phyloP scores from a whole-genome alignment of 2,113 vertebrate species.

The Callospermophilus lateralis region DNA sequence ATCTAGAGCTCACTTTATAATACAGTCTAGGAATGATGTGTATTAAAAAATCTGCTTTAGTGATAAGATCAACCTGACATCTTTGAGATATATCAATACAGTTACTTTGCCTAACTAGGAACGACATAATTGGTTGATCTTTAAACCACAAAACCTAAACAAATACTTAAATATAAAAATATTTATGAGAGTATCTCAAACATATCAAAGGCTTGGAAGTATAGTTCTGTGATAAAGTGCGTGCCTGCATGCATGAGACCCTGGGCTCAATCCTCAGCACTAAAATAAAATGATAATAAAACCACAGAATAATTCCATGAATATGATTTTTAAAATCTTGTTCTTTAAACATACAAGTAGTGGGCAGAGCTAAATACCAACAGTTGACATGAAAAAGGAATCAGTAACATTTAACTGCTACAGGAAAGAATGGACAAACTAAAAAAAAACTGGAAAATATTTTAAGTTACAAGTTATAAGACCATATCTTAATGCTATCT shows the following conservation, averaged over 20 bases:
- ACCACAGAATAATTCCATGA: conserved; percentile 6
- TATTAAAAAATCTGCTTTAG: neutral
- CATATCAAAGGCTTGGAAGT: no score
- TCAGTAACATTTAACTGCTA: neutral
- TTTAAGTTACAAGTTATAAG: conserved; percentile 14
- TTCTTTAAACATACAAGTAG: conserved; percentile 28
- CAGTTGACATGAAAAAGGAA: neutral
- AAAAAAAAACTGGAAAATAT: conserved; percentile 25
- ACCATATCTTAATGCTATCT: neutral
- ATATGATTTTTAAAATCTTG: neutral
- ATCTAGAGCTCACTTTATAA: neutral
- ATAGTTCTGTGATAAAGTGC: no score
- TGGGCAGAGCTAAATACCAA: conserved; percentile 4
- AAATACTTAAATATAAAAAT: conserved; percentile 7
- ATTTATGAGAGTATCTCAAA: neutral
- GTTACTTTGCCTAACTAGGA: conserved; percentile 20
- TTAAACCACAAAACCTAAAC: neutral
- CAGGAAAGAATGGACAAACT: neutral
- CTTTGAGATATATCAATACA: conserved; percentile 40
- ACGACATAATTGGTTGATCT: conserved; percentile 36
- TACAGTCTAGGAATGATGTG: neutral
- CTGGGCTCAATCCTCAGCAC: neutral
- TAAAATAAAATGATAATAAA: neutral
- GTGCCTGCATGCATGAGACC: no score
- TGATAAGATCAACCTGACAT: neutral